Base-by-base conservation (phyloP, 1,140 invertebrate genomes). In the Micrasema minimum region DNA sequence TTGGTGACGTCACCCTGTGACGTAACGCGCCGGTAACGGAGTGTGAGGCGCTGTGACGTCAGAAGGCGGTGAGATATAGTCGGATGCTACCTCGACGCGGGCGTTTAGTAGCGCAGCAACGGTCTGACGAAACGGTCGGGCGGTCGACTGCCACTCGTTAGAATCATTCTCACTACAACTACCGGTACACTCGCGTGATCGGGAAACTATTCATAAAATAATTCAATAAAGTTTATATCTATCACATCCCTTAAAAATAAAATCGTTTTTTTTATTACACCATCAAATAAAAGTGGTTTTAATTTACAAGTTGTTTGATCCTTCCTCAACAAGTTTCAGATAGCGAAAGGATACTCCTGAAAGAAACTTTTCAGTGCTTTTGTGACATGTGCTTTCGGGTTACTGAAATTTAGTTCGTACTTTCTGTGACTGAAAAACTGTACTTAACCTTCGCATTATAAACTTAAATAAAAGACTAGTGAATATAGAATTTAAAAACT, bases 41-140 rank as follows among this genome's bases (percentile, higher is more conserved):
- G 62, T 51, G 71, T 48, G 64, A 66, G 77, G 77, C 57, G 65
- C 72, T 74, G 81, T 83, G 83, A 85, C 83, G 83, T 85, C 82
- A 83, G 79, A 72, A 76, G 69, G 67, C 77, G 79, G 79, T 16
- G 50, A 71, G 82, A 84, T 85, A 85, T 83, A 85, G 82, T 79
- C 81, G 80, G 80, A 79, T 80, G 80, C 76, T 79, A 41, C 81
- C 76, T 78, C 80, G 79, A 79, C 80, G 81, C 79, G 46, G 26
- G 31, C 66, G 66, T 81, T 85, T 82, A 85, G 83, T 85, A 83
- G 81, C 81, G 80, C 81, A 80, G 79, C 82, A 80, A 51, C 82
- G 80, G 72, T 78, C 80, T 80, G 26, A 79, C 78, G 79, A 75
- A 77, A 76, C 79, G 79, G 73, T 80, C 79, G 80, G 79, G 78